Evolutionary conservation across 2,888 invertebrate species (phyloP).

Genomic region (Dryobotodes eremita): DNA sequence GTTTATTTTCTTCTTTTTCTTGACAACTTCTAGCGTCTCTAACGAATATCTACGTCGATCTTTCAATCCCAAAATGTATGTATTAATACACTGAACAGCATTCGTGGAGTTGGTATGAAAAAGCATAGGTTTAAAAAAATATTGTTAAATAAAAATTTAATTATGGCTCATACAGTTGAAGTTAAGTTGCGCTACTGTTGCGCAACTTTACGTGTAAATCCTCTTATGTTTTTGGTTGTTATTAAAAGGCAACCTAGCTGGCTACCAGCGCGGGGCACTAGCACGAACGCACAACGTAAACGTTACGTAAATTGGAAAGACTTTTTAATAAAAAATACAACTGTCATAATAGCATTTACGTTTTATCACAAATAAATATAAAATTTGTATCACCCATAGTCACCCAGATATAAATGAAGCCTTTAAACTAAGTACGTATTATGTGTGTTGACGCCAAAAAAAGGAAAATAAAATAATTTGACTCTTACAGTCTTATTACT

Average conservation of each 20-base stretch:
- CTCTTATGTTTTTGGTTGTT: not conserved
- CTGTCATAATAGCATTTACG: not conserved
- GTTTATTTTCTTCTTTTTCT: too few relatives aligned
- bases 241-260: not conserved
- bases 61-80: conserved; percentile 31
- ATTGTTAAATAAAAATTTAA: conserved; percentile 50
- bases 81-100: conserved; percentile 44
- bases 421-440: not conserved
- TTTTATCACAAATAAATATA: not conserved
- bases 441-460: not conserved
- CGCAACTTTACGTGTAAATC: conserved; percentile 23
- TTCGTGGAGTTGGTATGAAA: conserved; percentile 40
- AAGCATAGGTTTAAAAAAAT: conserved; percentile 39
- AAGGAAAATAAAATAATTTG: too few relatives aligned
- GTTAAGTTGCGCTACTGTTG: conserved; percentile 34
- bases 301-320: not conserved
- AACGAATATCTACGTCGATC: conserved; percentile 13
- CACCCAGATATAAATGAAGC: not conserved
- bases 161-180: not conserved
- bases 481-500: too few relatives aligned
- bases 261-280: too few relatives aligned
- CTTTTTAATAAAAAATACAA: not conserved
- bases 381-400: not conserved
- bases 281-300: not conserved
- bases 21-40: too few relatives aligned